These are phyloP conservation scores for Caenorhabditis doughertyi DNA, from an alignment of 2,888 invertebrate species.

Conservation along the genomic window DNA sequence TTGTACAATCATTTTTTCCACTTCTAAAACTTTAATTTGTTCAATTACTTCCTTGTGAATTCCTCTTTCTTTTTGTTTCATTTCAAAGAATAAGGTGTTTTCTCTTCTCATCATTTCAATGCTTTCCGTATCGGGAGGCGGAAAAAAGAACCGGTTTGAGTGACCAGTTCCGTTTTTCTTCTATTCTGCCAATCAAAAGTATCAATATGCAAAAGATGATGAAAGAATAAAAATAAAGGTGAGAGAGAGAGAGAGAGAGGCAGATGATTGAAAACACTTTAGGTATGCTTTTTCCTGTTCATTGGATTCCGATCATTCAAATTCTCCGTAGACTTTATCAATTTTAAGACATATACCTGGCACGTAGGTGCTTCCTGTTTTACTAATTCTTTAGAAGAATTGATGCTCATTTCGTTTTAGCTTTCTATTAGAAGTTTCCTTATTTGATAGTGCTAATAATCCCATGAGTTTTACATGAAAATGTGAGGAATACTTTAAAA, in stretches of 20 bases:
- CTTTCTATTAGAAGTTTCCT: too few relatives aligned
- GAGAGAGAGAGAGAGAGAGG: constrained; percentile 5
- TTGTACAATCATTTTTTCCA: too few relatives aligned
- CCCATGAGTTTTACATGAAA: too few relatives aligned
- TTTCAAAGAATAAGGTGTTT: constrained; percentile 15
- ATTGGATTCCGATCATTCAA: not conserved
- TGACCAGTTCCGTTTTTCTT: constrained; percentile 55
- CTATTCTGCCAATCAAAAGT: constrained; percentile 7
- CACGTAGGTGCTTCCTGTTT: too few relatives aligned
- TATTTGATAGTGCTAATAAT: too few relatives aligned
- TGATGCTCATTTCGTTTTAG: too few relatives aligned
- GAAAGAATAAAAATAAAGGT: not conserved
- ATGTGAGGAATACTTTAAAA: too few relatives aligned
- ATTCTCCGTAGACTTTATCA: too few relatives aligned
- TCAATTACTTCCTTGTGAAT: not conserved
- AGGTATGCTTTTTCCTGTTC: not conserved
- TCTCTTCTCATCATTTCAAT: not conserved
- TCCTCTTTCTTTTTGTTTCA: constrained; percentile 5
- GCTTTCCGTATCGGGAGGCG: constrained; percentile 41
- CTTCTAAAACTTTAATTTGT: too few relatives aligned
- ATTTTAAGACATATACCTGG: too few relatives aligned
- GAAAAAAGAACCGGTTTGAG: constrained; percentile 43
- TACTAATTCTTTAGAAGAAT: too few relatives aligned
- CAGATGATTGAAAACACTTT: not conserved
- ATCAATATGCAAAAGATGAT: constrained; percentile 22